A percentile compares a stretch with the other conserved stretches of the same genome.
Evolutionary conservation across 2,888 invertebrate species (phyloP).

Genomic region (Ochropacha duplaris): DNA sequence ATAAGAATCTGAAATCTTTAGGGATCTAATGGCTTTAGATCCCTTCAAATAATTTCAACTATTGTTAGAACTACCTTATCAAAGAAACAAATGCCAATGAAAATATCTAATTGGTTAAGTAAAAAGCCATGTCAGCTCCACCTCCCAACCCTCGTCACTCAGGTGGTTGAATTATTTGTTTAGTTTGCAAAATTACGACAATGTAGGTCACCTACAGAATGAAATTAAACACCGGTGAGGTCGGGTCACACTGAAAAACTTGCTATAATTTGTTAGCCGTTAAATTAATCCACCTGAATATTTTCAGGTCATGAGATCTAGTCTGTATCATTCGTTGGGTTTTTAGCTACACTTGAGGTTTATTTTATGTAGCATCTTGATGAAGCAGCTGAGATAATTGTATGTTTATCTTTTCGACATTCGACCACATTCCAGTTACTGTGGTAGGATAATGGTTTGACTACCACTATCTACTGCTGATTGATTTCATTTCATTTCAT

Average conservation of each 20-base stretch:
- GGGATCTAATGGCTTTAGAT: too few species aligned
- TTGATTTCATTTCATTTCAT: too few species aligned
- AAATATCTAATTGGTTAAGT: slow-evolving; percentile 19
- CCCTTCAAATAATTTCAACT: too few species aligned
- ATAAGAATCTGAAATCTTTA: too few species aligned
- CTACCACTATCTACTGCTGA: too few species aligned
- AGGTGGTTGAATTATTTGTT: slow-evolving; percentile 27
- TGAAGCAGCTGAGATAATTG: too few species aligned
- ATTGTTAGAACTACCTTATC: neutral
- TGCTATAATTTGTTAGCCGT: neutral
- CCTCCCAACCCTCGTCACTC: slow-evolving; percentile 20
- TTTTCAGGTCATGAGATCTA: neutral
- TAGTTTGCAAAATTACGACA: slow-evolving; percentile 11
- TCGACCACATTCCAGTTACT: too few species aligned
- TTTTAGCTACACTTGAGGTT: too few species aligned
- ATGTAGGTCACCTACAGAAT: slow-evolving; percentile 21
- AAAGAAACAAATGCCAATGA: neutral
- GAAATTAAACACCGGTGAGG: slow-evolving; percentile 1
- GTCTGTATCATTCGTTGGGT: too few species aligned
- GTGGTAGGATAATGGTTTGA: too few species aligned
- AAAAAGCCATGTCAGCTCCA: slow-evolving; percentile 21
- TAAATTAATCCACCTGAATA: neutral
- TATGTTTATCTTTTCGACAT: too few species aligned
- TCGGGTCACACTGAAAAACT: neutral
- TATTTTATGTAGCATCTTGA: too few species aligned